Base-by-base conservation (phyloP, 2,113 vertebrate species). In the Callaeas wilsoni region DNA sequence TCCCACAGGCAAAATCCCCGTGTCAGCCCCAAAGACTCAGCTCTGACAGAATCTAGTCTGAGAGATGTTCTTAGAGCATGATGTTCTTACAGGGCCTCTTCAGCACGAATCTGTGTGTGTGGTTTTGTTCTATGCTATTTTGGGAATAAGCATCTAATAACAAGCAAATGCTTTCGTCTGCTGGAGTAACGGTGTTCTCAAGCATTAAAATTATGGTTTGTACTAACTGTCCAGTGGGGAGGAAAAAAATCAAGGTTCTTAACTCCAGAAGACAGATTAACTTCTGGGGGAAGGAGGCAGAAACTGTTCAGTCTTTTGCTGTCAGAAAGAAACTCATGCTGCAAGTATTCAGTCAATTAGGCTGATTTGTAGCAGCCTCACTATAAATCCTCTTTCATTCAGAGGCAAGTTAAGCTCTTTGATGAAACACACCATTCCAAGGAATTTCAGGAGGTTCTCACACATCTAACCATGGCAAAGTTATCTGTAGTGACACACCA, bases 341-440 rank as follows among this genome's bases (percentile, higher is more conserved):
- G 26, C 44, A 94, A 81, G 30, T 70, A 67, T 56, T 77, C 73
- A 86, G 80, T 86, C 93, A 89, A 64, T 95, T 74, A 95, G 86
- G n/a, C 73, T 83, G 83, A 94, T 92, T 81, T 92, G 88, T 70
- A 90, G 86, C 69, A 77, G 87, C 47, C 70, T 78, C 14, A 27
- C 50, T 67, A 56, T 47, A 96, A 91, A 88, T 76, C 76, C 79
- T 69, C 83, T 90, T 92, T 89, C 42, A 71, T 75, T 89, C 76
- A 87, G 57, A 71, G 16, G 42, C 42, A 70, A 62, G 78, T 91
- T 89, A 94, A 93, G 50, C 68, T 82, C 84, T 86, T 81, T 78
- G 74, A 87, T 89, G 65, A 90, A 96, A 87, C 49, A 60, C 32
- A 41, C 35, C 39, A 71, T 76, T 71, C 56, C 73, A 84, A 87